phyloP scores from a whole-genome alignment of 2,888 invertebrate species.

The Melinaea marsaeus region DNA sequence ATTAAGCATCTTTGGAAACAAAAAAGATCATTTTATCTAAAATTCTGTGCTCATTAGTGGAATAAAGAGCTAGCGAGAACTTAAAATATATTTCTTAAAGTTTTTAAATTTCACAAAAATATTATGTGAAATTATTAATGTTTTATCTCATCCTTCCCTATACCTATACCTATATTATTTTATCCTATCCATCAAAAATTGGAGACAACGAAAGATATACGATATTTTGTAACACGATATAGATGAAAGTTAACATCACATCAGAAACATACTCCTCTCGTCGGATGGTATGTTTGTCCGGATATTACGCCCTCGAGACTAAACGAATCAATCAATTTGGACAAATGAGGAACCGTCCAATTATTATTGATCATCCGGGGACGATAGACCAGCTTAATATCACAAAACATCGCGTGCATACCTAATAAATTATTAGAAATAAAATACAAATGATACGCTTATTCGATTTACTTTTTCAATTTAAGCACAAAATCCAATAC shows the following conservation, averaged over 20 bases:
- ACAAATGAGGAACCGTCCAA: slow-evolving; percentile 6
- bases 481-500: slow-evolving; percentile 1
- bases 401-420: not conserved
- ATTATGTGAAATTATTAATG: too few relatives aligned
- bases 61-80: too few relatives aligned
- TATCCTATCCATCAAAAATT: too few relatives aligned
- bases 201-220: too few relatives aligned
- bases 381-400: not conserved
- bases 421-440: too few relatives aligned
- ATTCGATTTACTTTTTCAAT: not conserved
- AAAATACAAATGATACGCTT: too few relatives aligned
- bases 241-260: slow-evolving; percentile 1
- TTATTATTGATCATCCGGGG: slow-evolving; percentile 7
- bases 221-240: not conserved
- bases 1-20: not conserved
- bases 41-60: too few relatives aligned
- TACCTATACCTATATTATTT: too few relatives aligned
- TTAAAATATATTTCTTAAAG: too few relatives aligned
- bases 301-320: slow-evolving; percentile 4
- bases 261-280: not conserved
- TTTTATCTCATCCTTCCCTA: too few relatives aligned
- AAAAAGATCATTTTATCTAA: too few relatives aligned
- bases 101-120: too few relatives aligned
- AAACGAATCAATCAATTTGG: slow-evolving; percentile 5
- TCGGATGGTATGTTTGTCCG: not conserved